phyloP scores from a whole-genome alignment of 1,140 invertebrate genomes.

The Andricus grossulariae region DNA sequence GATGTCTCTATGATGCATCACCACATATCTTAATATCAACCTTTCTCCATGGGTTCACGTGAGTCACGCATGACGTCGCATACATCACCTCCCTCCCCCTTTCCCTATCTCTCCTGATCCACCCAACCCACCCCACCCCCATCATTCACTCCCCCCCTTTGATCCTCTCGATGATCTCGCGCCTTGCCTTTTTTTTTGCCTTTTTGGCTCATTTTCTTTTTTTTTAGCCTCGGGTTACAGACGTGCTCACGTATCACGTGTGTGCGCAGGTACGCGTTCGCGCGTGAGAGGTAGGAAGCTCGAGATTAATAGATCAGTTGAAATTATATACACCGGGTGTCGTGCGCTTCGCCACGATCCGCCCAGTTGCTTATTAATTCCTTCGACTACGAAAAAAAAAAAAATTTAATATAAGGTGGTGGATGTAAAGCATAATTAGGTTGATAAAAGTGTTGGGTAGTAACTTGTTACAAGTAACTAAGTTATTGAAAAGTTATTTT shows the following conservation, averaged over 20 bases:
- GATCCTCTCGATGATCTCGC: slow-evolving; percentile 42
- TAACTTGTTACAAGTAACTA: too few relatives aligned
- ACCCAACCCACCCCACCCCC: slow-evolving; percentile 41
- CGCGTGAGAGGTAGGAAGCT: slow-evolving; percentile 23
- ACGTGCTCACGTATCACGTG: slow-evolving; percentile 18
- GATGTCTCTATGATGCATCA: slow-evolving; percentile 66
- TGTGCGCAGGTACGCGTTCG: slow-evolving; percentile 18
- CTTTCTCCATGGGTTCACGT: slow-evolving; percentile 52
- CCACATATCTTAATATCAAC: slow-evolving; percentile 62
- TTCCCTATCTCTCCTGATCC: slow-evolving; percentile 47
- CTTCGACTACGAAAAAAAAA: neutral
- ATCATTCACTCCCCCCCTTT: slow-evolving; percentile 16
- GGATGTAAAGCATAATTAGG: too few relatives aligned
- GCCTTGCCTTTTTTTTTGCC: slow-evolving; percentile 13
- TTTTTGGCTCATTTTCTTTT: slow-evolving; percentile 27
- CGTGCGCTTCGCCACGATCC: slow-evolving; percentile 8
- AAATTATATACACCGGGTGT: slow-evolving; percentile 28
- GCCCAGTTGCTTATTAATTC: neutral
- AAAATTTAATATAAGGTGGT: neutral
- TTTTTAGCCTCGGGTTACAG: slow-evolving; percentile 19
- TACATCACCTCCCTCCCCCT: slow-evolving; percentile 58
- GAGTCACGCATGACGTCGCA: slow-evolving; percentile 67
- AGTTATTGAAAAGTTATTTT: too few relatives aligned
- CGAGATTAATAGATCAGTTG: slow-evolving; percentile 21
- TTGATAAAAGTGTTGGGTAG: too few relatives aligned